Percentiles rank a stretch among this genome's conserved stretches.
phyloP scores from a whole-genome alignment of 1,140 invertebrate species.

The Drosophila mojavensis region DNA sequence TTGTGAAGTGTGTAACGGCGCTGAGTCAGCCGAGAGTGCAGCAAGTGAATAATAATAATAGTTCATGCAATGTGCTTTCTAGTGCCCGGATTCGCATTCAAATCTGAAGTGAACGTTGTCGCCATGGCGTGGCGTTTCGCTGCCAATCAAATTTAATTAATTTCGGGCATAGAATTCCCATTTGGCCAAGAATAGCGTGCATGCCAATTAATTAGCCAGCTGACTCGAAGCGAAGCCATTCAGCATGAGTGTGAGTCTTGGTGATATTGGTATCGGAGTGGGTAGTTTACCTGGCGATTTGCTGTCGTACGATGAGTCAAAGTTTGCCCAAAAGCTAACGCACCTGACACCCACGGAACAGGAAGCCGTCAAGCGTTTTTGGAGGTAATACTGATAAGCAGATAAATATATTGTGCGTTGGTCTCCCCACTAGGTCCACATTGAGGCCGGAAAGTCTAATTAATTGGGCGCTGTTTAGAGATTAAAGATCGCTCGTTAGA shows the following conservation, averaged over 20 bases:
- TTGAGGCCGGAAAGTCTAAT: constrained; percentile 12
- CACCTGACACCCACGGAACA: constrained; percentile 78
- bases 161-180: constrained; percentile 56
- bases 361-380: constrained; percentile 81
- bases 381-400: constrained; percentile 69
- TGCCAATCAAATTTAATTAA: constrained; percentile 58
- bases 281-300: constrained; percentile 41
- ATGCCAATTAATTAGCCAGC: constrained; percentile 63
- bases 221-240: constrained; percentile 42
- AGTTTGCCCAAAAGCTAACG: constrained; percentile 75
- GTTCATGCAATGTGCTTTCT: constrained; percentile 23
- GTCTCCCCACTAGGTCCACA: background rate
- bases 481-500: constrained; percentile 14
- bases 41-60: constrained; percentile 6
- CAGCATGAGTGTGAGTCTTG: constrained; percentile 53
- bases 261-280: constrained; percentile 4
- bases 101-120: constrained; percentile 22
- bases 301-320: constrained; percentile 73
- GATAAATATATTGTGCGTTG: background rate
- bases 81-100: constrained; percentile 2
- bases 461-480: constrained; percentile 29
- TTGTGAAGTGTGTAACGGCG: constrained; percentile 21
- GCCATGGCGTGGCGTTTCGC: constrained; percentile 35
- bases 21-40: constrained; percentile 53
- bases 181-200: constrained; percentile 46